Base-by-base conservation (phyloP, 2,888 invertebrate species). In the Brassicogethes aeneus region DNA sequence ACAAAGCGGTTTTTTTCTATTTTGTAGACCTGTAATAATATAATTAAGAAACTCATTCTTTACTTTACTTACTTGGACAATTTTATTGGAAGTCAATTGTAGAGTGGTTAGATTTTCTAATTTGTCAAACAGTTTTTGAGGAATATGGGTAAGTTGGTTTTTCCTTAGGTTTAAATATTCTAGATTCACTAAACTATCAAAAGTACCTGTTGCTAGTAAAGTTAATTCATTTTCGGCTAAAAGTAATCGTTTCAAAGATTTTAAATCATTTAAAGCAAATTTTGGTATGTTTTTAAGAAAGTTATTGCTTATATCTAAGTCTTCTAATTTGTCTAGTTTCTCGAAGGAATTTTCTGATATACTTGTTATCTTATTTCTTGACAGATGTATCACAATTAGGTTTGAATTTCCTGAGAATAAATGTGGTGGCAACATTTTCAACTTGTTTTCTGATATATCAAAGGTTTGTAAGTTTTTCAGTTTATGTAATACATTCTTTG, bases 221-320 rank as follows among this genome's bases (percentile, higher is more conserved):
- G 68, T 69, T 54, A 84, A 74, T 59, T 76, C 72, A 59, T 88
- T 88, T 51, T 80, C 79, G 0, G 82, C 79, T 8, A 86, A 60
- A 56, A 82, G 82, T 36, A 87, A 66, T 46, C 76, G 70, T 54
- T 75, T 75, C 29, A 86, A 64, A 17, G 70, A 70, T 38, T 60
- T 67, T 36, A 85, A 63, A 36, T 74, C 70, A 3, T 58, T 55
- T 53, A 84, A 78, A 1, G 77, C 68, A 37, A 70, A 70, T 33
- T 73, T 73, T 43, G 77, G 74, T 34, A 86, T 66, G 12, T 65
- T 68, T 37, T 73, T 72, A 47, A 87, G 69, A 54, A 72, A 71
- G 63, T 87, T 87, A 43, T 74, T 76, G 2, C 80, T 79, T 14
- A 86, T 64, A 65, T 86, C 85, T 42, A 88, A 66, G 56, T 82